Percentiles rank a stretch among this genome's conserved stretches.
Evolutionary conservation across 2,888 invertebrate species (phyloP).

Genomic region (Theodoxus fluviatilis): DNA sequence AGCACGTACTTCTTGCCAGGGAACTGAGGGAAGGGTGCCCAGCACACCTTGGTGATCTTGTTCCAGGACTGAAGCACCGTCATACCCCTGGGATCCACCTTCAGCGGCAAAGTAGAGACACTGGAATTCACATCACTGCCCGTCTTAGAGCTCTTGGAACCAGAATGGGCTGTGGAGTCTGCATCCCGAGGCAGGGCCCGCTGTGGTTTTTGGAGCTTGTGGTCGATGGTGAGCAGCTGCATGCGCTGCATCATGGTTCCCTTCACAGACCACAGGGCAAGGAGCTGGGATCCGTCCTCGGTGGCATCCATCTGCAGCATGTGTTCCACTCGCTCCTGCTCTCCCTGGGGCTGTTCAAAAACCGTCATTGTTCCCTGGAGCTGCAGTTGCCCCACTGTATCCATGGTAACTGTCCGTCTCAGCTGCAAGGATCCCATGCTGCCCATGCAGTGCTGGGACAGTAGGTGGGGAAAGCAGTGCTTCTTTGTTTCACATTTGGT

Average conservation of each 20-base stretch:
- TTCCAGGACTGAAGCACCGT: constrained; percentile 38
- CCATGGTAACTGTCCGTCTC: constrained; percentile 19
- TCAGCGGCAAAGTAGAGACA: constrained; percentile 31
- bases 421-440: too few relatives aligned
- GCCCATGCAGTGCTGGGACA: not conserved
- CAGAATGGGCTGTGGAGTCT: not conserved
- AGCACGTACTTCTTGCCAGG: constrained; percentile 38
- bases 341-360: constrained; percentile 27
- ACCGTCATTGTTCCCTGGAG: constrained; percentile 10
- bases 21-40: constrained; percentile 39
- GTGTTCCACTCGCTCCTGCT: constrained; percentile 43
- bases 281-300: constrained; percentile 37
- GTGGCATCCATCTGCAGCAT: constrained; percentile 42
- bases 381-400: not conserved
- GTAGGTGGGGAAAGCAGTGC: not conserved
- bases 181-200: not conserved
- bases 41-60: constrained; percentile 53
- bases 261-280: constrained; percentile 52
- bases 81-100: constrained; percentile 33
- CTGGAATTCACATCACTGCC: not conserved
- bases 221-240: constrained; percentile 42
- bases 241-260: constrained; percentile 45
- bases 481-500: not conserved
- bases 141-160: constrained; percentile 3
- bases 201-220: constrained; percentile 22